Evolutionary conservation across 2,797 vertebrate genomes (phyloP).

Genomic region (Pelodytes ibericus): DNA sequence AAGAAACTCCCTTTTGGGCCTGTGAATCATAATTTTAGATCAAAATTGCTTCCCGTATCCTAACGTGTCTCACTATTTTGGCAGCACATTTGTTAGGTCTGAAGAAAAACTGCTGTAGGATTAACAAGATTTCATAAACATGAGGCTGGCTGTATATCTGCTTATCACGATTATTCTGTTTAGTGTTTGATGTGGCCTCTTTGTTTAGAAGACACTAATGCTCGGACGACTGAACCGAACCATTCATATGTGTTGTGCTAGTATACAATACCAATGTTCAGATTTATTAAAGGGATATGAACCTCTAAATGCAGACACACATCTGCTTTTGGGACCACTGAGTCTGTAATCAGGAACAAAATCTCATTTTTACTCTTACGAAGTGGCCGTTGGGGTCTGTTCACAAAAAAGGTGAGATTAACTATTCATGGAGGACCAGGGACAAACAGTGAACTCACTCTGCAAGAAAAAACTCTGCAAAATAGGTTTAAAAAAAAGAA

Average conservation of each 20-base stretch:
- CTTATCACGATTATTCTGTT: slow-evolving; percentile 1
- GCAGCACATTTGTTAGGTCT: slow-evolving; percentile 52
- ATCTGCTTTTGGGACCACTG: background rate
- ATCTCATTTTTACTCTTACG: no score
- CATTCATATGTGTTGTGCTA: background rate
- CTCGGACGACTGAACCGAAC: background rate
- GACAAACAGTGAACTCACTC: no score
- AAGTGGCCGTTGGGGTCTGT: no score
- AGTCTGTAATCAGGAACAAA: no score
- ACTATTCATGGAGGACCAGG: no score
- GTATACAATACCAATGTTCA: background rate
- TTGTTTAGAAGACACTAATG: background rate
- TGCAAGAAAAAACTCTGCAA: no score
- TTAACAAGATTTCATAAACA: slow-evolving; percentile 41
- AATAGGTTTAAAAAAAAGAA: no score
- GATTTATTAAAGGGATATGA: background rate
- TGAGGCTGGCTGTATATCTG: slow-evolving; percentile 3
- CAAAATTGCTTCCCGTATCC: slow-evolving; percentile 45
- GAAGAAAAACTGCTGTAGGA: slow-evolving; percentile 35
- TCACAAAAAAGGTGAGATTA: no score
- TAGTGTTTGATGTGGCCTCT: background rate
- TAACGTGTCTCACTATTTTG: slow-evolving; percentile 39
- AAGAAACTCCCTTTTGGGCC: slow-evolving; percentile 47
- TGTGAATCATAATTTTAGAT: slow-evolving; percentile 48
- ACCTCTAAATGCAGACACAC: background rate